phyloP scores from a whole-genome alignment of 1,140 invertebrate genomes.

The Drosophila sproati region DNA sequence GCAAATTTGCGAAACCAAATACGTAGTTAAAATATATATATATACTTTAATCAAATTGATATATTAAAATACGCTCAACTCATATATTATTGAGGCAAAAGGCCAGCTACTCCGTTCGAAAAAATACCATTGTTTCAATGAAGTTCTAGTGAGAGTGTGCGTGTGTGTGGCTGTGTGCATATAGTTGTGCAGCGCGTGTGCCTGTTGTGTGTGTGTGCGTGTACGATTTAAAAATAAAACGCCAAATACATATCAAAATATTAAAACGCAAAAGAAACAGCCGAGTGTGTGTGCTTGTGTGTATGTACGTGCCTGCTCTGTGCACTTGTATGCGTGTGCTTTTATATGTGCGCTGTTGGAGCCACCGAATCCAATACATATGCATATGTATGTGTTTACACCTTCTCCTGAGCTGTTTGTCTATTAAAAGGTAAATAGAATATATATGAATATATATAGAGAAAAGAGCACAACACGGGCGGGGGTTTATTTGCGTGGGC shows the following conservation, averaged over 20 bases:
- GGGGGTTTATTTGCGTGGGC: slow-evolving; percentile 43
- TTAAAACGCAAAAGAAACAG: slow-evolving; percentile 65
- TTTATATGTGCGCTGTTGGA: slow-evolving; percentile 7
- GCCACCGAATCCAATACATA: slow-evolving; percentile 37
- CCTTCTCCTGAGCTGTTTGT: slow-evolving; percentile 57
- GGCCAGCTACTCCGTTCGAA: neutral
- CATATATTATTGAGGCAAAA: neutral
- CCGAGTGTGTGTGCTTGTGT: slow-evolving; percentile 23
- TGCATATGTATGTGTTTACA: slow-evolving; percentile 62
- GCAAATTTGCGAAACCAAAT: slow-evolving; percentile 16
- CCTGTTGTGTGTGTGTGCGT: slow-evolving; percentile 43
- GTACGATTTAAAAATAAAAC: slow-evolving; percentile 77
- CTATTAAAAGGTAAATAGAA: slow-evolving; percentile 78
- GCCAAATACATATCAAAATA: slow-evolving; percentile 75
- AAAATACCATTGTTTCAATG: slow-evolving; percentile 12
- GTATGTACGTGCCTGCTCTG: slow-evolving; percentile 15
- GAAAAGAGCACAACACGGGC: slow-evolving; percentile 55
- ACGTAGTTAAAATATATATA: slow-evolving; percentile 4
- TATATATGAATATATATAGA: slow-evolving; percentile 23
- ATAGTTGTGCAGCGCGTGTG: slow-evolving; percentile 8
- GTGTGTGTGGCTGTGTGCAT: neutral
- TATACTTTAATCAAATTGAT: neutral
- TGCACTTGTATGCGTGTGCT: slow-evolving; percentile 25
- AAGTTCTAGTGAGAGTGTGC: slow-evolving; percentile 24
- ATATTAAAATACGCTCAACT: neutral